phyloP scores from a whole-genome alignment of 1,140 invertebrate genomes.

The Potamilus streckersoni region DNA sequence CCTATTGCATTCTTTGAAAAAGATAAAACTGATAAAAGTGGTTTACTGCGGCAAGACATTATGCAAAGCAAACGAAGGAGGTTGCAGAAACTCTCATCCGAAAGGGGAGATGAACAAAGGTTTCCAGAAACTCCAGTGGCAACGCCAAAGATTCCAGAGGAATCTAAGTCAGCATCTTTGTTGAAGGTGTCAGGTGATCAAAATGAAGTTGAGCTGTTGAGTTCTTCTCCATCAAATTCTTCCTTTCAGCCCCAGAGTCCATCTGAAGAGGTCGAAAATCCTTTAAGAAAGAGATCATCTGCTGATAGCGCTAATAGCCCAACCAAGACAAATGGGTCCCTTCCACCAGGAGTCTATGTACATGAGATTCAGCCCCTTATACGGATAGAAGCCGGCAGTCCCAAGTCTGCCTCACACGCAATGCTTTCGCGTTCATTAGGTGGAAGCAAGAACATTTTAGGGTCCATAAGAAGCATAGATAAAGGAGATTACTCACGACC shows the following conservation, averaged over 20 bases:
- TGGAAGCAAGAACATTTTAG: conserved; percentile 8
- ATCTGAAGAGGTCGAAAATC: conserved; percentile 1
- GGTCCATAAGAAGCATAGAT: conserved; percentile 34
- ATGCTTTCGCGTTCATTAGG: conserved; percentile 12
- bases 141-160: conserved; percentile 35
- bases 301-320: conserved; percentile 8
- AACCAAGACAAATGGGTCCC: neutral
- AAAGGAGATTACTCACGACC: conserved; percentile 81
- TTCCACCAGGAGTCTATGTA: conserved; percentile 28
- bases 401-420: conserved; percentile 14
- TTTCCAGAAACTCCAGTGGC: conserved; percentile 30
- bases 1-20: conserved; percentile 57
- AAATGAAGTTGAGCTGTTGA: neutral
- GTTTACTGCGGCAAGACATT: conserved; percentile 13
- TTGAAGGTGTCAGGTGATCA: conserved; percentile 1
- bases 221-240: conserved; percentile 12
- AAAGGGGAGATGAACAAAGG: conserved; percentile 38
- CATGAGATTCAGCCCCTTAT: conserved; percentile 74
- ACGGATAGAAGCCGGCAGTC: conserved; percentile 47
- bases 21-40: conserved; percentile 32
- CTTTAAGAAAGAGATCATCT: conserved; percentile 4
- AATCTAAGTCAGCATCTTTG: conserved; percentile 2
- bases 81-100: conserved; percentile 48
- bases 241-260: conserved; percentile 5
- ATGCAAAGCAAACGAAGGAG: conserved; percentile 2